A percentile compares a stretch with the other conserved stretches of the same genome.
phyloP scores from a whole-genome alignment of 2,888 invertebrate genomes.

The Nematopogon swammerdamellus region DNA sequence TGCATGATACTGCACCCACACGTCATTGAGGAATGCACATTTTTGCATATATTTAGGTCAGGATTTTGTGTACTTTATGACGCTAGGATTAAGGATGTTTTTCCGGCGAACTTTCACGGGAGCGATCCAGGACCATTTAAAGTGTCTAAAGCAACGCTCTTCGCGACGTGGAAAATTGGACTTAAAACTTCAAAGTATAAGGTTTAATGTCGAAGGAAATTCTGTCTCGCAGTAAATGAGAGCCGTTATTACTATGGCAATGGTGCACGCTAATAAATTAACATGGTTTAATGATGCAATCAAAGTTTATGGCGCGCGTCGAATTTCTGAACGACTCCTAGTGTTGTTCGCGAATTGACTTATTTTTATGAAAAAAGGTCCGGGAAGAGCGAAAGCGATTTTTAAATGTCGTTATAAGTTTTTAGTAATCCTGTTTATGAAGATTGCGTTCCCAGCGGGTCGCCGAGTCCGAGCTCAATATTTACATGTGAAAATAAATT shows the following conservation, averaged over 20 bases:
- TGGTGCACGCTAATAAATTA: slow-evolving; percentile 48
- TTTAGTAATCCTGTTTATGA: slow-evolving; percentile 46
- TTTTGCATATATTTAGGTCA: neutral
- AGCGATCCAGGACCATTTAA: neutral
- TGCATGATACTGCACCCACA: neutral
- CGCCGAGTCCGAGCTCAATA: neutral
- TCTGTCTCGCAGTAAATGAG: slow-evolving; percentile 24
- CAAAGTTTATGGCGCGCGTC: slow-evolving; percentile 55
- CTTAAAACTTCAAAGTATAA: neutral
- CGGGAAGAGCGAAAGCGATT: slow-evolving; percentile 14
- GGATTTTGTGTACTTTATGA: neutral
- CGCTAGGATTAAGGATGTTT: neutral
- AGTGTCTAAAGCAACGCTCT: neutral
- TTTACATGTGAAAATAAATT: neutral
- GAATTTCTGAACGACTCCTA: slow-evolving; percentile 49
- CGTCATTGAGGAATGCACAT: neutral
- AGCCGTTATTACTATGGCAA: slow-evolving; percentile 19
- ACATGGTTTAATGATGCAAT: slow-evolving; percentile 54
- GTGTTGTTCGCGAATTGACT: slow-evolving; percentile 48
- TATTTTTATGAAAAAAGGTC: slow-evolving; percentile 29
- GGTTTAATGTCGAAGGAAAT: neutral
- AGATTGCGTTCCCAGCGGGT: slow-evolving; percentile 25
- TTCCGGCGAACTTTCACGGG: neutral
- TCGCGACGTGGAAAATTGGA: neutral
- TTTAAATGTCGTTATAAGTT: neutral